Conservation (phyloP, 2,113 vertebrate species). For the Genyomyrus donnyi region DNA sequence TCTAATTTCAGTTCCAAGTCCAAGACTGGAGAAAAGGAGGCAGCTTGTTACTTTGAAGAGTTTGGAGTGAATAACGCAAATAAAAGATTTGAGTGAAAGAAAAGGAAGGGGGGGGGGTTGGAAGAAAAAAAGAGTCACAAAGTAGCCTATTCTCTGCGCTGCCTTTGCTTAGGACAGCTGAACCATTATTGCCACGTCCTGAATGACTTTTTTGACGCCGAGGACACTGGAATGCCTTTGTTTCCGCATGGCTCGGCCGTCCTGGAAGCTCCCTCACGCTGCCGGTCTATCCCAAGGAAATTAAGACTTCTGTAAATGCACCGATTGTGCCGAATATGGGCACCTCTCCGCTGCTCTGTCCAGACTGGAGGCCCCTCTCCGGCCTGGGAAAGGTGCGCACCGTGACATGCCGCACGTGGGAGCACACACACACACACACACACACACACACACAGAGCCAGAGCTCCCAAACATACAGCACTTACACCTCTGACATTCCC, state of each 20-base stretch:
- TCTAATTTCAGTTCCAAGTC: slow-evolving; percentile 92
- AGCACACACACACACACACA: too few species aligned
- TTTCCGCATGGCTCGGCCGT: slow-evolving; percentile 78
- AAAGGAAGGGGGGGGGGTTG: slow-evolving; percentile 20
- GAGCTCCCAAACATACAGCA: slow-evolving; percentile 32
- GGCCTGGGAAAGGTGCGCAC: neutral
- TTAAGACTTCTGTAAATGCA: slow-evolving; percentile 79
- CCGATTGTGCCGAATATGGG: slow-evolving; percentile 66
- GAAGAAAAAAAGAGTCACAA: slow-evolving; percentile 69
- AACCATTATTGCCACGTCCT: slow-evolving; percentile 86
- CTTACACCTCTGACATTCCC: slow-evolving; percentile 29
- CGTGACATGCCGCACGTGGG: neutral
- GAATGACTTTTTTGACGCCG: slow-evolving; percentile 78
- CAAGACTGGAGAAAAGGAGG: slow-evolving; percentile 78
- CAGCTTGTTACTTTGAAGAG: slow-evolving; percentile 90
- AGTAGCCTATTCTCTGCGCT: slow-evolving; percentile 89
- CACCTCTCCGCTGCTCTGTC: slow-evolving; percentile 55
- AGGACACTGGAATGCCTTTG: slow-evolving; percentile 88
- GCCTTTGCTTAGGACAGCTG: slow-evolving; percentile 92
- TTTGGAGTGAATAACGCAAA: slow-evolving; percentile 92
- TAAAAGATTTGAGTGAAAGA: slow-evolving; percentile 86
- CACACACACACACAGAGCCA: slow-evolving; percentile 27
- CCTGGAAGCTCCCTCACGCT: slow-evolving; percentile 81
- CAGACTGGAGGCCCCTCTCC: neutral
- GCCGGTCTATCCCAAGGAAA: slow-evolving; percentile 69